Evolutionary conservation across 2,888 invertebrate genomes (phyloP).

Genomic region (Aquatica leii): DNA sequence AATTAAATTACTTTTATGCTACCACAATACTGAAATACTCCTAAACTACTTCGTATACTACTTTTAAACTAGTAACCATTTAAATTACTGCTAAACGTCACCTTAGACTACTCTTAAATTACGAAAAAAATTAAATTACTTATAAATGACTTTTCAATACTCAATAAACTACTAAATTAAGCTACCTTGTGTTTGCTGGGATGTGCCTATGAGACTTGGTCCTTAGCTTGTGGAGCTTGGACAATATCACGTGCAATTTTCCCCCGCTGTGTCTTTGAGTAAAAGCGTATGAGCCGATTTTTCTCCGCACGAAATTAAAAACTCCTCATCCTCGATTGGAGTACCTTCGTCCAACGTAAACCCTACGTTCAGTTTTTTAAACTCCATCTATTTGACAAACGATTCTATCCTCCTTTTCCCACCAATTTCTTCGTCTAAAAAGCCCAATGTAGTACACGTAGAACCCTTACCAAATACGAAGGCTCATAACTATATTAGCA

Average conservation of each 20-base stretch:
- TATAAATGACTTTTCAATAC: no score
- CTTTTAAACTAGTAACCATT: no score
- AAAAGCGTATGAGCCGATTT: slow-evolving; percentile 76
- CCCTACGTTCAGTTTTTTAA: slow-evolving; percentile 80
- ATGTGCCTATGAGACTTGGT: slow-evolving; percentile 73
- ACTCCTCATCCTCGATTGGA: slow-evolving; percentile 73
- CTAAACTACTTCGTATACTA: no score
- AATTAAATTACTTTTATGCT: no score
- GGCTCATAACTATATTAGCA: slow-evolving; percentile 84
- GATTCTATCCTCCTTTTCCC: slow-evolving; percentile 82
- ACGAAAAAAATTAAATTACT: no score
- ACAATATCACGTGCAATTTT: slow-evolving; percentile 77
- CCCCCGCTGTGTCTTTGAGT: slow-evolving; percentile 84
- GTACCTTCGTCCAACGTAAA: slow-evolving; percentile 90
- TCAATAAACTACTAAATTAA: no score
- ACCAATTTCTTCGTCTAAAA: slow-evolving; percentile 94
- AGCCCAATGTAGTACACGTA: no score
- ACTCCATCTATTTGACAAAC: slow-evolving; percentile 77
- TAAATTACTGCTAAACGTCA: no score
- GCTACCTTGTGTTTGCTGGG: no score
- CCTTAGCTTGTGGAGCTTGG: slow-evolving; percentile 76
- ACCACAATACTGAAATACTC: no score
- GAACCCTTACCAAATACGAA: slow-evolving; percentile 82
- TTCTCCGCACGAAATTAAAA: slow-evolving; percentile 77
- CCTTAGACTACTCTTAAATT: no score